Percentiles rank a stretch among this genome's conserved stretches.
These are phyloP conservation scores for Oeneis ivallda DNA, from an alignment of 2,888 invertebrate species.

Conservation along the genomic window DNA sequence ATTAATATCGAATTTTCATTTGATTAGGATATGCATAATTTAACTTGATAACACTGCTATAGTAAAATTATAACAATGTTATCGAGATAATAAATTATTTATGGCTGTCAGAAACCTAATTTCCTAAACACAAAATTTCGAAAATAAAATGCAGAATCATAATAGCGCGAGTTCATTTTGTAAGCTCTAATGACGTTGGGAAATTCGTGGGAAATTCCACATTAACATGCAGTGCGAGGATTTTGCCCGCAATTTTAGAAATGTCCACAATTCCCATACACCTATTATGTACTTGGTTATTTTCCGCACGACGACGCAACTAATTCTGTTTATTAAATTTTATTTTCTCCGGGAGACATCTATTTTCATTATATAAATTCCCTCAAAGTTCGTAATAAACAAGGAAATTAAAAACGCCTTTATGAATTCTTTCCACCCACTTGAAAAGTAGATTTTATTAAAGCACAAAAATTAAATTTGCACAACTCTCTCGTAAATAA, in stretches of 20 bases:
- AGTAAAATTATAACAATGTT: too few species aligned
- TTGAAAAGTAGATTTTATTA: neutral
- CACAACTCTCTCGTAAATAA: too few species aligned
- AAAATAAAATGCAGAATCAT: conserved; percentile 8
- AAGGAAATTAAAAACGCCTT: neutral
- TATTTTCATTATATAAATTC: neutral
- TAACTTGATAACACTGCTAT: too few species aligned
- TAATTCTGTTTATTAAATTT: neutral
- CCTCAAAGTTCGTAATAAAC: neutral
- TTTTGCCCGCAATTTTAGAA: conserved; percentile 22
- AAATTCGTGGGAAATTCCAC: conserved; percentile 10
- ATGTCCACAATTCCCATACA: conserved; percentile 7
- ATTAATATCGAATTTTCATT: too few species aligned
- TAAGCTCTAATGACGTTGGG: conserved; percentile 17
- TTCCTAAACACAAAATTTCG: conserved; percentile 4
- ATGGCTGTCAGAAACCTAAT: conserved; percentile 2
- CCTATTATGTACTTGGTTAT: conserved; percentile 5
- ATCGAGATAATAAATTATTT: too few species aligned
- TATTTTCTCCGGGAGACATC: neutral
- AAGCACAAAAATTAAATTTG: too few species aligned
- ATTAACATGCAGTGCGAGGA: conserved; percentile 22
- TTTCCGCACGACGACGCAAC: conserved; percentile 4
- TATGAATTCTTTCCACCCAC: neutral
- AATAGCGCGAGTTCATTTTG: conserved; percentile 10
- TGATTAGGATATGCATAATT: too few species aligned